These are phyloP conservation scores for Chrysaora quinquecirrha DNA, from an alignment of 30 jellyfish, hydroid and myxozoan genomes.

Conservation along the genomic window DNA sequence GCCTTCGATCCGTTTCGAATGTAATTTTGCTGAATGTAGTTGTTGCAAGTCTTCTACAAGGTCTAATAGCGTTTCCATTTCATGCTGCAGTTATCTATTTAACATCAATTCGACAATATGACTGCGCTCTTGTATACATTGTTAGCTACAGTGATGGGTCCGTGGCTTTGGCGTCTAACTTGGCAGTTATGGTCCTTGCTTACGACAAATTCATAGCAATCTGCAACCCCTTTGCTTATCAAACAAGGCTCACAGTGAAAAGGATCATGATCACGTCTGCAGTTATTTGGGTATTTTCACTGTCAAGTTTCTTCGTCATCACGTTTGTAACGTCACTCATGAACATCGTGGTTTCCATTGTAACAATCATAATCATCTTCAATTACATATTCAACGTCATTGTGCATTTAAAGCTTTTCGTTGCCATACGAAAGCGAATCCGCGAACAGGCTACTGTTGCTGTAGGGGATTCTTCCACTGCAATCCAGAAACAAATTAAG, in stretches of 20 bases:
- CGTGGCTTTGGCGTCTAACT: neutral
- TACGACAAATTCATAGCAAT: neutral
- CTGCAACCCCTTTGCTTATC: neutral
- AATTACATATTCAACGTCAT: neutral
- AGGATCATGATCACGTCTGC: neutral
- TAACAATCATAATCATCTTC: neutral
- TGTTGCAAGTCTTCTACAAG: neutral
- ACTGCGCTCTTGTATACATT: neutral
- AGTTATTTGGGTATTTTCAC: neutral
- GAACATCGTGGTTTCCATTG: neutral
- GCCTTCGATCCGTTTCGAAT: neutral
- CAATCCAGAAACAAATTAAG: too few relatives aligned
- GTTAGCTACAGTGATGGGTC: neutral
- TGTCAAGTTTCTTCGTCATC: too few relatives aligned
- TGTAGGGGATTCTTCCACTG: too few relatives aligned
- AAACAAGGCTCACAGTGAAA: neutral
- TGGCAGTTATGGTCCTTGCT: neutral
- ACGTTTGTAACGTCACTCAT: neutral
- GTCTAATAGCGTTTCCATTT: neutral
- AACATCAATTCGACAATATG: neutral
- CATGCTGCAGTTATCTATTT: too few relatives aligned
- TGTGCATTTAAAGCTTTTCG: neutral
- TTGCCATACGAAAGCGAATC: too few relatives aligned
- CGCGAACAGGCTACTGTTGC: too few relatives aligned
- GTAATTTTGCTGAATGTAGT: neutral